Percentiles rank a stretch among this genome's conserved stretches.
Conservation (phyloP, 2,797 vertebrate genomes). For the Agapornis canus region DNA sequence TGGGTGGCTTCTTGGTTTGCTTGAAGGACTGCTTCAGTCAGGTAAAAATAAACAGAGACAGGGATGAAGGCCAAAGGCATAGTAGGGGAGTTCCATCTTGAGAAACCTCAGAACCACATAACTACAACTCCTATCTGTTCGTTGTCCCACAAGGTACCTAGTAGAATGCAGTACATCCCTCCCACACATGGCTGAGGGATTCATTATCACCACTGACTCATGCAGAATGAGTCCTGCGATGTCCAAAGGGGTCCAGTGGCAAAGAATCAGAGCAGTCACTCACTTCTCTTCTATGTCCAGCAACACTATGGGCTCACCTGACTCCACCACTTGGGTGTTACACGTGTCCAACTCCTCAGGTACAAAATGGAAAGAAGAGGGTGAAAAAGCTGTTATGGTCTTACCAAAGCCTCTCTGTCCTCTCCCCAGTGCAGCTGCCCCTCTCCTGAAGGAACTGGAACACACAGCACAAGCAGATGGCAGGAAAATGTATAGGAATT, state of each 20-base stretch:
- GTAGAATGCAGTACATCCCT: neutral
- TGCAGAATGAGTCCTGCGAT: neutral
- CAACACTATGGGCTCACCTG: neutral
- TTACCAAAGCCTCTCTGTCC: neutral
- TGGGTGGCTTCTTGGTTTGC: neutral
- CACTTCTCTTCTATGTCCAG: neutral
- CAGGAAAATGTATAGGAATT: neutral
- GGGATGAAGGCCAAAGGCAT: neutral
- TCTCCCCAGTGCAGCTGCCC: neutral
- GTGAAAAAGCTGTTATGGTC: neutral
- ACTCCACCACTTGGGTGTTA: neutral
- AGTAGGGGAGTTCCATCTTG: neutral
- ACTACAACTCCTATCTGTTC: neutral
- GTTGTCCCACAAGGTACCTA: neutral
- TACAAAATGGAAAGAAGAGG: neutral
- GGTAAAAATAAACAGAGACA: neutral
- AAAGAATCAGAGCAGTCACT: neutral
- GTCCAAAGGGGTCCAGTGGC: neutral
- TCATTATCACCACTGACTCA: neutral
- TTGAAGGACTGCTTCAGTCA: neutral
- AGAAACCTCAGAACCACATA: neutral
- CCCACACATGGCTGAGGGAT: neutral
- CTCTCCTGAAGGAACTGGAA: neutral
- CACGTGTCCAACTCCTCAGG: fast-evolving
- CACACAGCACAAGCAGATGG: neutral